Percentiles rank a stretch among this genome's conserved stretches.
Conservation (phyloP, 53 echinoderm and acorn worm genomes). For the Mesocentrotus franciscanus region DNA sequence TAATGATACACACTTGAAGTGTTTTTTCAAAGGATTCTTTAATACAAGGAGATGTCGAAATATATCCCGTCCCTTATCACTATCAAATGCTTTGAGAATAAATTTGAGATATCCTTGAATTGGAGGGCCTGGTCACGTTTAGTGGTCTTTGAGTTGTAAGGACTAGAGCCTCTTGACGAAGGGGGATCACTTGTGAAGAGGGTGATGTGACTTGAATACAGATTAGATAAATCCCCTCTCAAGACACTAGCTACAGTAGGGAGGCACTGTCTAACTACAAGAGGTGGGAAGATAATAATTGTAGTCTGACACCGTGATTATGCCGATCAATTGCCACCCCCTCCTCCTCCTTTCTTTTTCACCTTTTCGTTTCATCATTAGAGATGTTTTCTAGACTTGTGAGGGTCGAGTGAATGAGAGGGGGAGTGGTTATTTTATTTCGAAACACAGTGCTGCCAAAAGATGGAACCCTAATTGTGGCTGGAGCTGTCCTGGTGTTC, state of each 20-base stretch:
- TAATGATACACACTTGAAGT: background rate
- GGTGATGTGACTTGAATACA: slow-evolving; percentile 41
- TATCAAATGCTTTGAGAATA: background rate
- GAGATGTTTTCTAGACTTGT: background rate
- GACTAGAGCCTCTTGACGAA: background rate
- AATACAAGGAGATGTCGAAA: background rate
- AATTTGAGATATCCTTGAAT: background rate
- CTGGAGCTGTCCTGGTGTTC: no score
- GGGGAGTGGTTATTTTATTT: no score
- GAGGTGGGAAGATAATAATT: background rate
- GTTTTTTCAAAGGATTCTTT: background rate
- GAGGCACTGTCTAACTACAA: background rate
- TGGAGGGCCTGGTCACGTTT: slow-evolving; percentile 35
- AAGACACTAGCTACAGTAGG: background rate
- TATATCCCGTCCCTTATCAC: background rate
- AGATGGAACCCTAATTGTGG: no score
- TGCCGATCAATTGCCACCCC: background rate
- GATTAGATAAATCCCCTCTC: slow-evolving; percentile 26
- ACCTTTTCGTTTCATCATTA: no score
- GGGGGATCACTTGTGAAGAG: background rate
- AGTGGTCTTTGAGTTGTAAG: background rate
- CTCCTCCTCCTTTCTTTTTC: background rate
- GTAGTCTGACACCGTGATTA: background rate
- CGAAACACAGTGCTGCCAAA: no score
- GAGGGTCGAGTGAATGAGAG: no score